Base-by-base conservation (phyloP, 2,888 invertebrate species). In the Eristalis tenax region DNA sequence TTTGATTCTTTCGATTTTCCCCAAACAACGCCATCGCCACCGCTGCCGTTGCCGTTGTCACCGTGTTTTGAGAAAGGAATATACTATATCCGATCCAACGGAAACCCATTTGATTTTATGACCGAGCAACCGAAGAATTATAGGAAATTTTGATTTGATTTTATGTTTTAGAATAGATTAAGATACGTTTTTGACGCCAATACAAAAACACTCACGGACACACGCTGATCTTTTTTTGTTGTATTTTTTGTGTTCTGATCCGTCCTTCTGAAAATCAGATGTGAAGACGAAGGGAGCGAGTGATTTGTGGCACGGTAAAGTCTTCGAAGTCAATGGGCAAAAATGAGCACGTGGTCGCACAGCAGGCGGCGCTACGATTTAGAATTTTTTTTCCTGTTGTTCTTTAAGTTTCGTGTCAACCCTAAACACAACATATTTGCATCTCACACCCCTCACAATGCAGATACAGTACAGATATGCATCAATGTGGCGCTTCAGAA, bases 91-190 rank as follows among this genome's bases (percentile, higher is more conserved):
- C 76, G 75, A 76, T 69, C 84, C 84, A 84, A 88, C 84, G 88
- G 84, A 84, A 81, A 88, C 80, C 88, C 84, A 88, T 88, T 88
- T 88, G 80, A 88, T 88, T 88, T 88, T 88, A 88, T 84, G 88
- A 81, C 84, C 80, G 81, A 87, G 83, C 79, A 76, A 83, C 87
- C 76, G 87, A 87, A 87, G 87, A 87, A 87, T 87, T 87, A 87
- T 87, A 87, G 87, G 79, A 83, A 87, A 83, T 81, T 88, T 88
- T 88, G 80, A 88, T 88, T 88, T 84, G 88, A 88, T 88, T 88
- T 88, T 88, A 88, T 88, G 88, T 88, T 88, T 88, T 88, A 81
- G 88, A 88, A 88, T 80, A 88, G 88, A 88, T 88, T 88, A 84
- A 88, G 88, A 84, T 76, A 87, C 71, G 79, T 80, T 80, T 87